Evolutionary conservation across 2,113 vertebrate genomes (phyloP), one percentile per base, ranked within the genome.

Genomic region (Trematocara zebra): DNA sequence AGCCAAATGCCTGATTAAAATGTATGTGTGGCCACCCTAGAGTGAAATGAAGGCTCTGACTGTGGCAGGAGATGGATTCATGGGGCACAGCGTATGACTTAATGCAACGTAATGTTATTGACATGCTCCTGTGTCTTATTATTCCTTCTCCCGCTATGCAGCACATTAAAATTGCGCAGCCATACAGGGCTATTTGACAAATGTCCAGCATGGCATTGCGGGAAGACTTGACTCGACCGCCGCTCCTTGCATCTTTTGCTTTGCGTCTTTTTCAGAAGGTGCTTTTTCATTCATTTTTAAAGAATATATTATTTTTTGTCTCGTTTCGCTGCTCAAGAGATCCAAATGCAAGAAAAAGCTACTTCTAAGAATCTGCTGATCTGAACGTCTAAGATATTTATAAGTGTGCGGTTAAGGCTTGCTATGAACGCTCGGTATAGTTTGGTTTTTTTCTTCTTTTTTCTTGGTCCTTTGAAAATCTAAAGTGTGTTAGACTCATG

Each of bases 1-100:
- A 20, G 94, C 91, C 93, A 94, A 94, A 94, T 85, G 92, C 90
- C 93, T 96, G 95, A 96, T 95, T 95, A 94, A 95, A 95, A 96
- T 95, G 92, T 95, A 94, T 95, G 94, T 94, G 93, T 92, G 95
- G 91, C 91, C 91, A 91, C 91, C 89, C 94, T 92, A 85, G 89
- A 88, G 93, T 94, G 93, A 95, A 95, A 95, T 94, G 88, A 94
- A 94, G 85, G 91, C 88, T 87, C 88, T n/a, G 87, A 87, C 88
- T 83, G 88, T 52, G 84, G 78, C 87, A 88, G 92, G 92, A 94
- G 94, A 95, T 93, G 91, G 93, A 95, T 95, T 92, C 86, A 82
- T 89, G 83, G 84, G 88, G 87, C 90, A 83, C 64, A 84, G 89
- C 85, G 26, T 87, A 78, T 74, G 90, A 84, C 93, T 91, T 94